phyloP scores from a whole-genome alignment of 2,888 invertebrate species.

The Limenitis camilla region DNA sequence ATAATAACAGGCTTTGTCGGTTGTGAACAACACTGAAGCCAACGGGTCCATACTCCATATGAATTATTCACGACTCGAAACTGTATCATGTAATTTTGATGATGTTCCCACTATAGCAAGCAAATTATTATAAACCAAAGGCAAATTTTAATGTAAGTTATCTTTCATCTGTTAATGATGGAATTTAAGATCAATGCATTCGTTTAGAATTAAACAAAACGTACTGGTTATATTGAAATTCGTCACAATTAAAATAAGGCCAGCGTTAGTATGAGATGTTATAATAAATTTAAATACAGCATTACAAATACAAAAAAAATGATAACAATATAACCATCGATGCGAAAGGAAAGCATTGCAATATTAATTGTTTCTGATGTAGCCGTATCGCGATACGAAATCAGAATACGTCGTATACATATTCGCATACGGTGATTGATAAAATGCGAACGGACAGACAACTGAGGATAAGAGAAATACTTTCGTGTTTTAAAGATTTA shows the following conservation, averaged over 20 bases:
- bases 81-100: constrained; percentile 18
- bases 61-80: constrained; percentile 41
- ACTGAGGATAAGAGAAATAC: background rate
- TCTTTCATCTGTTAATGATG: background rate
- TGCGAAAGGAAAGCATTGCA: constrained; percentile 19
- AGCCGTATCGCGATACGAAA: constrained; percentile 12
- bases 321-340: constrained; percentile 9
- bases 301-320: no score
- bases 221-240: background rate
- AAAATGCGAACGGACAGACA: constrained; percentile 1
- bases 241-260: background rate
- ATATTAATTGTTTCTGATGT: constrained; percentile 23
- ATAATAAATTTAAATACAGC: no score
- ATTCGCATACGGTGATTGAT: constrained; percentile 4
- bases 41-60: constrained; percentile 39
- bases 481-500: background rate
- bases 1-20: constrained; percentile 41
- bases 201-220: no score
- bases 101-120: background rate
- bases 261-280: no score
- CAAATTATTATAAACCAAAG: background rate
- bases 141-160: background rate
- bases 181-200: no score
- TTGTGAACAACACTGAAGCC: constrained; percentile 30
- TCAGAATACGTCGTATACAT: constrained; percentile 9